Percentiles rank a stretch among this genome's conserved stretches.
Conservation (phyloP, 2,888 invertebrate genomes). For the Hydriomena furcata region DNA sequence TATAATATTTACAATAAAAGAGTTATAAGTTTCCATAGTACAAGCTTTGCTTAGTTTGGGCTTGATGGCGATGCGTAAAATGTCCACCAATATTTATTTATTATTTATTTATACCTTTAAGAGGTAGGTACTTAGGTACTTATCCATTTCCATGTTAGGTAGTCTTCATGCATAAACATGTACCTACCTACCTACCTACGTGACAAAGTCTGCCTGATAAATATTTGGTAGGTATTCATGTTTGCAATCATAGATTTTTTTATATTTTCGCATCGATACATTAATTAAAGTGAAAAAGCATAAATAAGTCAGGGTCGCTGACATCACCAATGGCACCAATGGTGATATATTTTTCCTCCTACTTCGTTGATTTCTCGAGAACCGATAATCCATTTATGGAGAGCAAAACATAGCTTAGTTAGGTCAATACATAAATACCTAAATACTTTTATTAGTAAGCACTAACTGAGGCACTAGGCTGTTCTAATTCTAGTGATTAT, state of each 20-base stretch:
- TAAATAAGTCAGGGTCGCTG: slow-evolving; percentile 24
- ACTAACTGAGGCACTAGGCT: background rate
- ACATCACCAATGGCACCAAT: slow-evolving; percentile 18
- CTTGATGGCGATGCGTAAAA: no score
- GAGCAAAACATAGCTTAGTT: slow-evolving; percentile 14
- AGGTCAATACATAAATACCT: background rate
- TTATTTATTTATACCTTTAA: no score
- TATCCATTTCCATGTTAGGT: no score
- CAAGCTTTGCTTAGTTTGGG: no score
- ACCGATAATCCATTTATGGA: slow-evolving; percentile 21
- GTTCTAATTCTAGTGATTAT: slow-evolving; percentile 5
- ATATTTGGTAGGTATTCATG: no score
- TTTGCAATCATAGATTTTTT: background rate
- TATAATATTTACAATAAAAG: no score
- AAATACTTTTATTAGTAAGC: background rate
- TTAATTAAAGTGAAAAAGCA: background rate
- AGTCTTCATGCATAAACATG: no score
- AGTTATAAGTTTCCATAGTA: no score
- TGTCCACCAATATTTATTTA: no score
- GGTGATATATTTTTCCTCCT: slow-evolving; percentile 30
- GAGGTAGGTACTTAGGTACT: no score
- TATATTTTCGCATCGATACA: slow-evolving; percentile 3
- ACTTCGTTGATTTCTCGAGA: slow-evolving; percentile 22
- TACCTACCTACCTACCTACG: no score
- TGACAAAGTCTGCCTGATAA: no score